Percentiles rank a stretch among this genome's conserved stretches.
Conservation (phyloP, 2,113 vertebrate genomes). For the Sitta europaea region DNA sequence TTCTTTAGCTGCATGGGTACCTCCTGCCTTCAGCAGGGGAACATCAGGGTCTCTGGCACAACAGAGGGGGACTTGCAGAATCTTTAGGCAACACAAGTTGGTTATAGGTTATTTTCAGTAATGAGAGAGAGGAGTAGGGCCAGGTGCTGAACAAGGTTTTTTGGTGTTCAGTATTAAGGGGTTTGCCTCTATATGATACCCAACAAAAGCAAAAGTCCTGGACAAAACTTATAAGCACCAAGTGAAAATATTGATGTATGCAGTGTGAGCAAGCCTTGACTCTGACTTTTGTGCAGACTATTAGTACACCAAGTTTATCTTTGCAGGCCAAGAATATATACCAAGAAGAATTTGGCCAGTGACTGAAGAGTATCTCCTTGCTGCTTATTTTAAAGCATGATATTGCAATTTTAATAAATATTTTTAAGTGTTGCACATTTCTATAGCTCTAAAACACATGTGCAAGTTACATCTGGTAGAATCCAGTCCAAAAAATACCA, state of each 20-base stretch:
- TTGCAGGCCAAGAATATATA: not conserved
- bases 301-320: not conserved
- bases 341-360: not conserved
- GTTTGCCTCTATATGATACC: not conserved
- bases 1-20: not conserved
- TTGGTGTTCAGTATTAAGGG: not conserved
- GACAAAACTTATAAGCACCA: not conserved
- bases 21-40: not conserved
- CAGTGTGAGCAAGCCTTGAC: not conserved
- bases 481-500: not conserved
- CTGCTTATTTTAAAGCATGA: not conserved
- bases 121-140: not conserved
- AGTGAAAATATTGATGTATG: not conserved
- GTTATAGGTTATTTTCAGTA: not conserved
- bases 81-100: not conserved
- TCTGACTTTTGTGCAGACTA: not conserved
- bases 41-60: not conserved
- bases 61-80: not conserved
- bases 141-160: not conserved
- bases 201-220: not conserved
- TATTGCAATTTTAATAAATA: not conserved
- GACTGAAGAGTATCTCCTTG: not conserved
- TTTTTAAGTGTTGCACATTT: not conserved
- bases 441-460: not conserved
- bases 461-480: not conserved